phyloP scores from a whole-genome alignment of 1,140 invertebrate species.

The Pentalonia nigronervosa region DNA sequence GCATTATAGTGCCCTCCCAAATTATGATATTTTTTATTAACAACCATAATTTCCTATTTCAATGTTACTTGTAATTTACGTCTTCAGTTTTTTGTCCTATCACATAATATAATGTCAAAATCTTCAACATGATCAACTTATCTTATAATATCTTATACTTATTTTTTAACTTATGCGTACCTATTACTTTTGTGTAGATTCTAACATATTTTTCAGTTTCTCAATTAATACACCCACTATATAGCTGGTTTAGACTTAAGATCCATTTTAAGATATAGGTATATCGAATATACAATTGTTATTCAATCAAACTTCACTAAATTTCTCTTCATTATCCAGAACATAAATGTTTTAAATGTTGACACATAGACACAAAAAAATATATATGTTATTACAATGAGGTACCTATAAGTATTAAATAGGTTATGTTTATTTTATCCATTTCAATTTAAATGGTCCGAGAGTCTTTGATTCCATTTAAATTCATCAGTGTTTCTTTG shows the following conservation, averaged over 20 bases:
- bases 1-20: background rate
- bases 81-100: no score
- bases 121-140: background rate
- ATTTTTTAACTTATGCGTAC: background rate
- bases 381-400: background rate
- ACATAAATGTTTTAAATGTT: background rate
- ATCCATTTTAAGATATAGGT: background rate
- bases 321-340: background rate
- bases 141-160: no score
- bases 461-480: no score
- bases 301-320: background rate
- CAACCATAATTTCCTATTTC: background rate
- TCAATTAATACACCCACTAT: background rate
- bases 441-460: background rate
- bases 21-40: background rate
- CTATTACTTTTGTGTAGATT: background rate
- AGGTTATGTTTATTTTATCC: background rate
- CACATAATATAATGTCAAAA: background rate
- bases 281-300: no score
- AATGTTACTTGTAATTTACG: no score
- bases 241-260: background rate
- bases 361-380: background rate
- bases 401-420: background rate
- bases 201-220: background rate
- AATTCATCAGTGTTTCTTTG: background rate